Conservation (phyloP, 2,113 vertebrate genomes). For the Ardeotis arabs region DNA sequence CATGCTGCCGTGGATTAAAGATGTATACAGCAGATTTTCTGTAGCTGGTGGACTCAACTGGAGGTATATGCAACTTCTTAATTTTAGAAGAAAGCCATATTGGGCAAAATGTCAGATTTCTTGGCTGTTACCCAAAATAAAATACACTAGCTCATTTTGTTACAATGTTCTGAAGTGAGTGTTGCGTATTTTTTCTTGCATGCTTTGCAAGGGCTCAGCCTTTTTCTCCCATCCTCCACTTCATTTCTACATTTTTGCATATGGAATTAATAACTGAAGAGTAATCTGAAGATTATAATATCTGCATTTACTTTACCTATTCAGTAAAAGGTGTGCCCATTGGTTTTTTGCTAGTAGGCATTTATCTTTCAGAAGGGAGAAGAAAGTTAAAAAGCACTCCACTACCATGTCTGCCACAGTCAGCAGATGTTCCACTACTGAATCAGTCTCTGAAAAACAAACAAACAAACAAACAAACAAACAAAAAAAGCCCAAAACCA, state of each 20-base stretch:
- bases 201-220: not conserved
- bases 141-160: constrained; percentile 71
- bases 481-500: not conserved
- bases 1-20: constrained; percentile 34
- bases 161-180: constrained; percentile 58
- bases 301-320: not conserved
- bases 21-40: constrained; percentile 40
- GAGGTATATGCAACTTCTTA: constrained; percentile 69
- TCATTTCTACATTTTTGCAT: not conserved
- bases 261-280: not conserved
- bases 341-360: not conserved
- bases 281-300: fast-evolving
- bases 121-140: constrained; percentile 73
- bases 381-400: not conserved
- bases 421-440: not conserved
- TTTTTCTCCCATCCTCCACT: not conserved
- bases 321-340: not conserved
- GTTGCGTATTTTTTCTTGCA: constrained; percentile 46
- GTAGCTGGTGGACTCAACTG: constrained; percentile 50
- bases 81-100: constrained; percentile 72
- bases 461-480: not conserved
- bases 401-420: not conserved
- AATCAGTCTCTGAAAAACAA: not conserved
- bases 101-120: constrained; percentile 71
- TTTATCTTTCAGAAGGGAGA: not conserved